Evolutionary conservation across 2,888 invertebrate species (phyloP).

Genomic region (Tipula helvola): DNA sequence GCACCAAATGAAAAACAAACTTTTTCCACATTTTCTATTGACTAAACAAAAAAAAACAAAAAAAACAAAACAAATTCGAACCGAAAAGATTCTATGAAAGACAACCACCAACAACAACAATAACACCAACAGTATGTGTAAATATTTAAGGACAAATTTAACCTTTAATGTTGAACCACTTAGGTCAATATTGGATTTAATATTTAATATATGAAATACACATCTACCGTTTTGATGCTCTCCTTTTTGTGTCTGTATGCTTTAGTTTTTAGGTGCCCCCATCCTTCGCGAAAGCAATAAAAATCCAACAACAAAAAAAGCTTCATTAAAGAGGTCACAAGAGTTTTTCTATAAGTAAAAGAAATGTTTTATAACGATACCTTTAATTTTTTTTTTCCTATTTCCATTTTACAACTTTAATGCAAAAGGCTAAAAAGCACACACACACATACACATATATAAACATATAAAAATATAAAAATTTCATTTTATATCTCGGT

Average conservation of each 20-base stretch:
- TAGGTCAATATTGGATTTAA: constrained; percentile 4
- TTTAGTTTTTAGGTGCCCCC: neutral
- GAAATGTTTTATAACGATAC: neutral
- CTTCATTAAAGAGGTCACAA: neutral
- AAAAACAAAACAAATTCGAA: neutral
- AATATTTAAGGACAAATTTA: neutral
- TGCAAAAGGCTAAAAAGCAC: neutral
- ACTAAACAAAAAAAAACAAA: neutral
- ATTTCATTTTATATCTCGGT: neutral
- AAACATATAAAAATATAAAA: neutral
- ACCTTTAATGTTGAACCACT: constrained; percentile 4
- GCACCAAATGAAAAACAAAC: neutral
- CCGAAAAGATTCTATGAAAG: neutral
- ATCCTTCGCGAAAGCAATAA: neutral
- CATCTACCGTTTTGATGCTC: neutral
- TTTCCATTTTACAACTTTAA: neutral
- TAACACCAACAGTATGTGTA: neutral
- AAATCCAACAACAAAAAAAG: neutral
- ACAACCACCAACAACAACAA: neutral
- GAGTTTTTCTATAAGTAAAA: neutral
- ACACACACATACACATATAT: neutral
- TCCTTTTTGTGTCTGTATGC: neutral
- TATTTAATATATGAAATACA: neutral
- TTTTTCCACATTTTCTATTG: neutral
- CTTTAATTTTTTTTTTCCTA: neutral